Percentiles rank a stretch among this genome's conserved stretches.
Evolutionary conservation across 2,797 vertebrate species (phyloP).

Genomic region (Gymnothorax reevesii): DNA sequence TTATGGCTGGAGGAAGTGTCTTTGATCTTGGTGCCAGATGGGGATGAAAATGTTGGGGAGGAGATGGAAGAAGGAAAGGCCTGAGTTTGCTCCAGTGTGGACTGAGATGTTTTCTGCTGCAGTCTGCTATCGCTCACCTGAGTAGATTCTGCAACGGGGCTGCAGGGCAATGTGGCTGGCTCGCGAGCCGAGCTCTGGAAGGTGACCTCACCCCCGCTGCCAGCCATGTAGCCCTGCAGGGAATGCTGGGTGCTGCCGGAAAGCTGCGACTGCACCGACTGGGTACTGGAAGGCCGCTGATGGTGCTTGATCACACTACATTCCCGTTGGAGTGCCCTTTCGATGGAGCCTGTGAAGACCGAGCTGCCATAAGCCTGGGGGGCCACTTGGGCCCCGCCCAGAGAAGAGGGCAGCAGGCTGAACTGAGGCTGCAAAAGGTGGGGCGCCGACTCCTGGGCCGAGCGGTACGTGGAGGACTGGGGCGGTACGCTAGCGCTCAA

Average conservation of each 20-base stretch:
- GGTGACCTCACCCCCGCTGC: constrained; percentile 77
- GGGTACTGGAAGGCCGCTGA: constrained; percentile 97
- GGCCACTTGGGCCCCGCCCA: constrained; percentile 81
- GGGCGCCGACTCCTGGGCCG: constrained; percentile 98
- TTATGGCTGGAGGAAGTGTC: constrained; percentile 82
- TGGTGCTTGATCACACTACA: constrained; percentile 99
- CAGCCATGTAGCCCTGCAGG: constrained; percentile 86
- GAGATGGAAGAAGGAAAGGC: constrained; percentile 78
- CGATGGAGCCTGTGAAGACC: constrained; percentile 91
- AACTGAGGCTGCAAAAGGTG: constrained; percentile 97
- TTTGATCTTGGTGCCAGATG: constrained; percentile 79
- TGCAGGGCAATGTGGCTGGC: constrained; percentile 80
- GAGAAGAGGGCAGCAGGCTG: constrained; percentile 84
- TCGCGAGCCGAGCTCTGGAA: constrained; percentile 88
- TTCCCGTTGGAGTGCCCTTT: constrained; percentile 98
- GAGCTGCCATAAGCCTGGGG: constrained; percentile 85
- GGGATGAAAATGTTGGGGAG: constrained; percentile 78
- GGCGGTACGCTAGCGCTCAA: constrained; percentile 86
- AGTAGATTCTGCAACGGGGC: constrained; percentile 80
- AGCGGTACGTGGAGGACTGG: constrained; percentile 97
- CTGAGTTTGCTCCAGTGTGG: constrained; percentile 79
- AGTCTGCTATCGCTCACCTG: constrained; percentile 82
- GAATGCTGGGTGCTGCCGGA: constrained; percentile 87
- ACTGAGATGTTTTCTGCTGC: constrained; percentile 84
- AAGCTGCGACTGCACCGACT: constrained; percentile 85